Conservation (phyloP, 2,888 invertebrate species). For the Heliconius ethilla region DNA sequence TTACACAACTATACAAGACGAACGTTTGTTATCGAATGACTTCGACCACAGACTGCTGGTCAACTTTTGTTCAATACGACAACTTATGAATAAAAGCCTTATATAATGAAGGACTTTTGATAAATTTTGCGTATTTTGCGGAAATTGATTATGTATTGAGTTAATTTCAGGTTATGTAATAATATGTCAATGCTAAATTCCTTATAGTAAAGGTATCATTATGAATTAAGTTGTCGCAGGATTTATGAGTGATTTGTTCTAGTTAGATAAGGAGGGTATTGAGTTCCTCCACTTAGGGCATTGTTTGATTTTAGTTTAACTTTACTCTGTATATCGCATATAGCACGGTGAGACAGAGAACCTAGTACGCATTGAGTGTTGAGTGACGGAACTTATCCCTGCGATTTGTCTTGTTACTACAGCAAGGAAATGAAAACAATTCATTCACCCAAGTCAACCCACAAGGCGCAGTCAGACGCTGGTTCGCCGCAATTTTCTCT, state of each 20-base stretch:
- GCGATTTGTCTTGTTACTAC: too few relatives aligned
- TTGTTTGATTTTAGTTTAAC: too few relatives aligned
- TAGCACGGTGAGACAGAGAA: too few relatives aligned
- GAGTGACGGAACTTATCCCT: too few relatives aligned
- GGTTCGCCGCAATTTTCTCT: too few relatives aligned
- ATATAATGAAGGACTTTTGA: slow-evolving; percentile 24
- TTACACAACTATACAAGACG: slow-evolving; percentile 55
- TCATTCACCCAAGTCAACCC: too few relatives aligned
- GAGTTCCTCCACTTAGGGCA: too few relatives aligned
- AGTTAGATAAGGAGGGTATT: too few relatives aligned
- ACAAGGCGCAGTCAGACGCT: too few relatives aligned
- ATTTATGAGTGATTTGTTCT: neutral
- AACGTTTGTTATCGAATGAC: slow-evolving; percentile 54
- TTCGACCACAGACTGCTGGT: slow-evolving; percentile 35
- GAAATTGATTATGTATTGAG: slow-evolving; percentile 5
- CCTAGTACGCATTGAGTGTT: too few relatives aligned
- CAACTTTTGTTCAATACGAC: slow-evolving; percentile 12
- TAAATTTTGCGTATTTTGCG: slow-evolving; percentile 2
- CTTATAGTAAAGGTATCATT: neutral
- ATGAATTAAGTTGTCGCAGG: neutral
- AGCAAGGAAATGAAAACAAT: too few relatives aligned
- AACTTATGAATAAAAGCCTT: slow-evolving; percentile 25
- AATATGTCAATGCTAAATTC: neutral
- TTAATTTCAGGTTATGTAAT: neutral
- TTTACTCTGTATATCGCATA: too few relatives aligned